Evolutionary conservation across 1,140 invertebrate genomes (phyloP).

Genomic region (Pteromalus puparum): DNA sequence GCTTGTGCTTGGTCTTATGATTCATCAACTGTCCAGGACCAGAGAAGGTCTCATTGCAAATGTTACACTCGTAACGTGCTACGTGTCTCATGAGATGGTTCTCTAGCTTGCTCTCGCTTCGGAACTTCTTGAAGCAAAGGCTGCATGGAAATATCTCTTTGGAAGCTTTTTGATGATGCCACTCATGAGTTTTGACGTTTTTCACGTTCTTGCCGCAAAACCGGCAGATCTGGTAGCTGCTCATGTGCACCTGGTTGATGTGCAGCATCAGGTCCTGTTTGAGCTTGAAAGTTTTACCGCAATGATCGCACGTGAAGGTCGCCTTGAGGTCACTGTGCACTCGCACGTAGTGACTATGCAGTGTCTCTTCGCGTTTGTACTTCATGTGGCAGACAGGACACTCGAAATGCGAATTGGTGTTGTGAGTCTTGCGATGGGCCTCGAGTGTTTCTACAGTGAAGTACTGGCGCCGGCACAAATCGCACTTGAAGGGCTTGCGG

Average conservation of each 20-base stretch:
- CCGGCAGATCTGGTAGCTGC: constrained; percentile 53
- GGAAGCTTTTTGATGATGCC: constrained; percentile 56
- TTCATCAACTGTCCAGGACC: constrained; percentile 73
- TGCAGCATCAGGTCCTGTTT: constrained; percentile 58
- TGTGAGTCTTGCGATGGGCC: constrained; percentile 56
- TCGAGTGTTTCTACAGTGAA: constrained; percentile 43
- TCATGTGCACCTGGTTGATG: constrained; percentile 61
- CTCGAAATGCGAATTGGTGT: constrained; percentile 53
- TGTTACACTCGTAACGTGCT: constrained; percentile 46
- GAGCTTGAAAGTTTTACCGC: constrained; percentile 62
- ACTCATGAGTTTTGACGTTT: constrained; percentile 59
- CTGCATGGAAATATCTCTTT: constrained; percentile 67
- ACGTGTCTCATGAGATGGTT: constrained; percentile 73
- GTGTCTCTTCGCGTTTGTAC: constrained; percentile 71
- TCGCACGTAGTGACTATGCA: constrained; percentile 73
- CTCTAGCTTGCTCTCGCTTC: constrained; percentile 66
- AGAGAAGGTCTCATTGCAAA: constrained; percentile 69
- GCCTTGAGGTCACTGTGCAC: constrained; percentile 60
- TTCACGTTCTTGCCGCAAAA: constrained; percentile 60
- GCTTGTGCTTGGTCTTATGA: constrained; percentile 76
- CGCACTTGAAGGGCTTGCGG: constrained; percentile 51
- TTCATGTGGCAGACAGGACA: constrained; percentile 70
- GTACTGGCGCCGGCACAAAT: constrained; percentile 60
- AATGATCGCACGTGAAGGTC: constrained; percentile 62
- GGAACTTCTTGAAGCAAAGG: constrained; percentile 73